Base-by-base conservation (phyloP, 1,140 invertebrate genomes). In the Nylanderia fulva region DNA sequence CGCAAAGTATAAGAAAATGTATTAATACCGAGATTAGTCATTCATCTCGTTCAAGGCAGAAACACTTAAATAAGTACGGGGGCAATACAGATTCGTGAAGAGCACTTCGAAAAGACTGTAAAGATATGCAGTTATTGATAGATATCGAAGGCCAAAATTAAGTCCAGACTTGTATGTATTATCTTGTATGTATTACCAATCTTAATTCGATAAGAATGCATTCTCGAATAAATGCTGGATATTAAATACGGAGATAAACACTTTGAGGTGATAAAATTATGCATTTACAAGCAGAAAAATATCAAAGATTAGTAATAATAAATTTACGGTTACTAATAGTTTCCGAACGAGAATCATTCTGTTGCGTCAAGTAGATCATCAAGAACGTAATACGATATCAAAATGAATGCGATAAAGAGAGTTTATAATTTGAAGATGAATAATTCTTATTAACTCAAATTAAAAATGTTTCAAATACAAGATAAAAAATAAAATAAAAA, bases 71-170 rank as follows among this genome's bases (percentile, higher is more conserved):
- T 27, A 42, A 21, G 15, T 29, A 58, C 24, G 36, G 2, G 36
- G 39, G 48, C 33, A 56, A 80, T 13, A 54, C n/a, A 42, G 72
- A 75, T 58, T 60, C 39, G 27, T 33, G 24, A 80, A 69, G 18
- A 42, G 18, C 29, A 45, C 45, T 21, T 68, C 45, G 5, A 36
- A 21, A 33, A 69, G 8, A 52, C n/a, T 54, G 2, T 29, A 42
- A 71, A 56, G 64, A 68, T 42, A 82, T 11, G 64, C 29, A 68
- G 18, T 72, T 72, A 71, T 58, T 66, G 36, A 71, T 39, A 21
- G n/a, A 72, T 45, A 42, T 72, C 54, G 24, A 45, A 72, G 36
- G 52, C 54, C 9, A 33, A 82, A 72, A 71, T 71, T 36, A 71
- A 82, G 54, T 58, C 77, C 21, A 54, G 33, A 27, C 76, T 48